Base-by-base conservation (phyloP, 2,888 invertebrate species). In the Hyposoter dolosus region DNA sequence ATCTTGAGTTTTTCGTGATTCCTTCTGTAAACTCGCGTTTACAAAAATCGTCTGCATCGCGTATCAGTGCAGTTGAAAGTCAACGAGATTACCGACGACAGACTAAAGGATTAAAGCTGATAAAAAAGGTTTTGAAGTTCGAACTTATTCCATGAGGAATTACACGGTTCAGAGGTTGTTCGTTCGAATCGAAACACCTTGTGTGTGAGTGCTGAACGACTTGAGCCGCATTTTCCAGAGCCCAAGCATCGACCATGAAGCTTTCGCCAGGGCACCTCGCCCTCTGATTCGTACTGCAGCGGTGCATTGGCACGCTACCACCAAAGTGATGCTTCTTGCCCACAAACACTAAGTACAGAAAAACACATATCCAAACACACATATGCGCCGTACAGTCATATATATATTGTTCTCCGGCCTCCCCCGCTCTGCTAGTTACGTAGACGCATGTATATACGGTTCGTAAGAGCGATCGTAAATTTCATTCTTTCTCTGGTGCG, bases 401-500 rank as follows among this genome's bases (percentile, higher is more conserved):
- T 45, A 66, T 32, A 43, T 47, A 40, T 40, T 9, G 19, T 40
- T 15, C 65, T 68, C 47, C 28, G 53, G n/a, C 45, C 47, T 56
- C 32, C 50, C 53, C 28, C 71, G 35, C 60, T 35, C 65, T 43
- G 50, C 60, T 74, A 19, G 74, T 56, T 82, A 79, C 75, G 80
- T 56, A 76, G 77, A 80, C 83, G 79, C 82, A 83, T 83, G 84
- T 86, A 50, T 50, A 76, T 81, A 69, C 53, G 47, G 45, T 79
- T 50, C 28, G 82, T 86, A 89, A 90, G 89, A 86, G 86, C 84
- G 87, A 43, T 83, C 88, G 87, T 90, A 90, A 90, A 90, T 90
- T 90, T 87, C 79, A 85, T 89, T 88, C 88, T 89, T 87, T 88
- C 83, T 78, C 78, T 81, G 76, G 32, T 72, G 72, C 32, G 83